Conservation (phyloP, 2,797 vertebrate species). For the Fringilla coelebs region DNA sequence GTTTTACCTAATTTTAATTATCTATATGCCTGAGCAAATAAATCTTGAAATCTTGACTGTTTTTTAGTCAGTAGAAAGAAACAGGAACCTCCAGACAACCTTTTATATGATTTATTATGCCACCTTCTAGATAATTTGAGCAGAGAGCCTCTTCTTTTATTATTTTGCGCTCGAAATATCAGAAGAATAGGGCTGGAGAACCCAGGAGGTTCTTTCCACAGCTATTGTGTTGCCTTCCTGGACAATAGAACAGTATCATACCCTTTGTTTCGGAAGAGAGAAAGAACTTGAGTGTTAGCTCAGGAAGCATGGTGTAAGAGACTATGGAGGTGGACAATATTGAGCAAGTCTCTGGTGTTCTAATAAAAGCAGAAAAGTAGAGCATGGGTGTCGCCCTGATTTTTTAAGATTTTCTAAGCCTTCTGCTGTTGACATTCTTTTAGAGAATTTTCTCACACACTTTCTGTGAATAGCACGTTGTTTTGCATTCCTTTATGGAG, state of each 20-base stretch:
- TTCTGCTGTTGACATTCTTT: too few species aligned
- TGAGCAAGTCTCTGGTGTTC: not conserved
- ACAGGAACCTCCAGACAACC: not conserved
- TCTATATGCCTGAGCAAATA: not conserved
- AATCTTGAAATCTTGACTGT: not conserved
- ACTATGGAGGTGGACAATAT: not conserved
- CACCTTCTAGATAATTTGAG: not conserved
- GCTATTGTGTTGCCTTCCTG: not conserved
- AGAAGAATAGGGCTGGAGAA: not conserved
- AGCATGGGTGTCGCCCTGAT: too few species aligned
- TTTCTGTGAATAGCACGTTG: too few species aligned
- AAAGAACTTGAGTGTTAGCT: not conserved
- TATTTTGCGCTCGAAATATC: not conserved
- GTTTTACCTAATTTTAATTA: not conserved
- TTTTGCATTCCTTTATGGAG: too few species aligned
- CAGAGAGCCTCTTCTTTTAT: not conserved
- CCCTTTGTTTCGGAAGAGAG: not conserved
- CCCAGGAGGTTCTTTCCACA: accelerated
- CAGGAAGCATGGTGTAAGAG: not conserved
- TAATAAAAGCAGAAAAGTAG: not conserved
- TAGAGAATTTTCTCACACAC: too few species aligned
- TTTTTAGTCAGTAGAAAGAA: not conserved
- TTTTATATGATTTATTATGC: not conserved
- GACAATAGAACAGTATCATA: not conserved
- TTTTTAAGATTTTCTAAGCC: too few species aligned